Evolutionary conservation across 2,797 vertebrate genomes (phyloP).

Genomic region (Anguilla marmorata): DNA sequence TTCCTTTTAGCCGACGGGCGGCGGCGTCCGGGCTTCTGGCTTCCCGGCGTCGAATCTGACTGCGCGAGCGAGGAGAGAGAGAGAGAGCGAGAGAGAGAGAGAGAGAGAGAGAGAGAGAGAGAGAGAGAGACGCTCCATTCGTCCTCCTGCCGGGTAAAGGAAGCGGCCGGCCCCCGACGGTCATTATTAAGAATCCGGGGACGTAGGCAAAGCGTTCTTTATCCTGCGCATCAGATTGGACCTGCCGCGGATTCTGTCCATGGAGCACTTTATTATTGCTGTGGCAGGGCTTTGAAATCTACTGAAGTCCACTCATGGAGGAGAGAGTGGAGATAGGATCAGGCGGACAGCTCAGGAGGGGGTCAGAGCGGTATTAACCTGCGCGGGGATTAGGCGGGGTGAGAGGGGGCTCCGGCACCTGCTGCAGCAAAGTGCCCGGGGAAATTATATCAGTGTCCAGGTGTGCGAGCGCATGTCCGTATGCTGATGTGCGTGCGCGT

Average conservation of each 20-base stretch:
- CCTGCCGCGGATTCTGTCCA: constrained; percentile 30
- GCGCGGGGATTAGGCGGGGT: constrained; percentile 73
- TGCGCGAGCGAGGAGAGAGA: not conserved
- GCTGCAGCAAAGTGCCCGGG: constrained; percentile 58
- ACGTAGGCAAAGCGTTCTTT: constrained; percentile 72
- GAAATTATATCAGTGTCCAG: constrained; percentile 48
- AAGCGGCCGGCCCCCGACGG: constrained; percentile 59
- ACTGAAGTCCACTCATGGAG: constrained; percentile 70
- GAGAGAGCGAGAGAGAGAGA: not conserved
- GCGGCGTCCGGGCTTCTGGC: not conserved
- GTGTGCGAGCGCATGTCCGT: constrained; percentile 32
- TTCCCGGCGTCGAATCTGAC: not conserved
- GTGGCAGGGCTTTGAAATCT: constrained; percentile 74
- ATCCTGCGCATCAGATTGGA: constrained; percentile 74
- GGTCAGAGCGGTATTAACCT: constrained; percentile 81
- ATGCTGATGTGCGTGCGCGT: constrained; percentile 24
- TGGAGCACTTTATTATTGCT: constrained; percentile 64
- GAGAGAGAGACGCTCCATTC: constrained; percentile 38
- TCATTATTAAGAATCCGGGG: constrained; percentile 72
- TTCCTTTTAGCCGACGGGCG: not conserved
- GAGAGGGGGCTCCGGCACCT: constrained; percentile 50
- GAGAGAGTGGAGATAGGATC: constrained; percentile 72
- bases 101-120: not conserved
- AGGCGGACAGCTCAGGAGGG: constrained; percentile 70
- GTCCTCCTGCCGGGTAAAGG: constrained; percentile 55